Base-by-base conservation (phyloP, 2,888 invertebrate species). In the Amblyjoppa proteus region DNA sequence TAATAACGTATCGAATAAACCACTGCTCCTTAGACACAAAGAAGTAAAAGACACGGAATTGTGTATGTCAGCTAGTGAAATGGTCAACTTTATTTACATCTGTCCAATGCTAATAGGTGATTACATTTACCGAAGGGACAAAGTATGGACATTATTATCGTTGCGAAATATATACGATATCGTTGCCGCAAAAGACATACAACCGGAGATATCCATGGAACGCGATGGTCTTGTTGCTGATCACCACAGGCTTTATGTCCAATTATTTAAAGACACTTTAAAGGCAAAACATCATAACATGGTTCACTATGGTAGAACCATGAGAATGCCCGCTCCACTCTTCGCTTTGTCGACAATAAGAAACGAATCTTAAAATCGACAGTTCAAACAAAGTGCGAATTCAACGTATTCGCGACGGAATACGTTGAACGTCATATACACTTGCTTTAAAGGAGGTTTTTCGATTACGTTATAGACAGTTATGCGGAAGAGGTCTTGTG, bases 81-180 rank as follows among this genome's bases (percentile, higher is more conserved):
- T 69, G 28, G 16, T 69, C 4, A 69, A 49, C 45, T 69, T 49
- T 25, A 28, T 69, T 25, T 61, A 61, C 31, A 31, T 70, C 1
- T 70, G 64, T 5, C 41, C 74, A 13, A 11, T 74, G 61, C 61
- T 74, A 45, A 64, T 74, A 28, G 61, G 45, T 7, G 74, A 74
- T 31, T 61, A 45, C 28, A 58, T 74, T n/a, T 13, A 41, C 34
- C 34, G 5, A 20, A 28, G 11, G 5, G 61, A 61, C 31, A 41
- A 74, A 45, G 74, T 74, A 49, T 74, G 74, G 74, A 16, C 28
- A 28, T 74, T 74, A 16, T 64, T 74, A 16, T 25, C 31, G 25
- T 45, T 74, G 20, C 25, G 61, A 45, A 61, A 74, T 16, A 74
- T 74, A n/a, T 61, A 61, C 7, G 74, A 74, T 5, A 74, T 74